Conservation (phyloP, 2,888 invertebrate genomes). For the Trichopoda pennipes region DNA sequence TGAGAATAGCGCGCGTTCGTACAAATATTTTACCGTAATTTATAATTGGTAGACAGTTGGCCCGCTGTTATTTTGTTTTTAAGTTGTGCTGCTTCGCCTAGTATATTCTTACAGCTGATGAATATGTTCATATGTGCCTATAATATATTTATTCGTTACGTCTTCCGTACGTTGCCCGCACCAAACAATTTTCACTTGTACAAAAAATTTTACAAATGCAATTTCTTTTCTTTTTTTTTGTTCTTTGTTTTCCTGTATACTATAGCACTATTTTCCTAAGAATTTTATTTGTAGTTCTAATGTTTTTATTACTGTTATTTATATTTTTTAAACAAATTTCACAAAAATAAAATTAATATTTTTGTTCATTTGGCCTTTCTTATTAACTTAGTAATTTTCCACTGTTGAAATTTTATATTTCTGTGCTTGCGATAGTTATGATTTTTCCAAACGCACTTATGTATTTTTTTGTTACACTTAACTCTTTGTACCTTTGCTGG, state of each 20-base stretch:
- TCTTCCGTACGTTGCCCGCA: constrained; percentile 73
- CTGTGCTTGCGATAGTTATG: constrained; percentile 65
- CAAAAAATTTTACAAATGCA: constrained; percentile 25
- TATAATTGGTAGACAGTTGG: constrained; percentile 67
- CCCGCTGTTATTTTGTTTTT: constrained; percentile 54
- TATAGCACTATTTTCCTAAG: constrained; percentile 62
- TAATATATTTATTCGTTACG: constrained; percentile 40
- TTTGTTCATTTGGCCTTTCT: constrained; percentile 31
- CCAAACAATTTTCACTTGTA: constrained; percentile 73
- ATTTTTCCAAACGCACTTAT: constrained; percentile 74
- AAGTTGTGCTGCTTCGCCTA: constrained; percentile 21
- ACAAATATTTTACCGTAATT: constrained; percentile 72
- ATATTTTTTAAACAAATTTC: constrained; percentile 58
- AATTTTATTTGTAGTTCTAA: constrained; percentile 45
- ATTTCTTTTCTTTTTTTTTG: constrained; percentile 61
- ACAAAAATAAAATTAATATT: constrained; percentile 67
- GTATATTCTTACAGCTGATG: constrained; percentile 48
- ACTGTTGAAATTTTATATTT: constrained; percentile 9
- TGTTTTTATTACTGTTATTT: constrained; percentile 47
- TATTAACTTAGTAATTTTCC: constrained; percentile 36
- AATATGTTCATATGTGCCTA: constrained; percentile 1
- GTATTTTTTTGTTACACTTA: constrained; percentile 41
- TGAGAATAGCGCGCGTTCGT: constrained; percentile 76
- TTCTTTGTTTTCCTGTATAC: constrained; percentile 22
- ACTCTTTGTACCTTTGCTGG: constrained; percentile 18